Base-by-base conservation (phyloP, 2,797 vertebrate genomes). In the Miichthys miiuy region DNA sequence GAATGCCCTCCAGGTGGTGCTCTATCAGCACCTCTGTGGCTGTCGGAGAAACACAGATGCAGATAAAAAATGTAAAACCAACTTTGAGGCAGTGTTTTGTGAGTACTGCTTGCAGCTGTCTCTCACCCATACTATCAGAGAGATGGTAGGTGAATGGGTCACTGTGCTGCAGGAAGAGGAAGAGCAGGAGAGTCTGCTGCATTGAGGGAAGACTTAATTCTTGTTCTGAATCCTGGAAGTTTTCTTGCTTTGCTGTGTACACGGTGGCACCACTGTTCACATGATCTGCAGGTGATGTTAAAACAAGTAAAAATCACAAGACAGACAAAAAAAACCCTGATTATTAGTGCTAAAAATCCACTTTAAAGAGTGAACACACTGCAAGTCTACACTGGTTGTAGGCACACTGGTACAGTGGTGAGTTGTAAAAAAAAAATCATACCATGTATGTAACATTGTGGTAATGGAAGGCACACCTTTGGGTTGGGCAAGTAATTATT, bases 1-100 rank as follows among this genome's bases (percentile, higher is more conserved):
- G 82, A 85, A 94, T 85, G n/a, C 81, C 91, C 92, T 94, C 92
- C 65, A 95, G 90, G 75, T 94, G 92, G 77, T 46, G 89, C 88
- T 93, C 91, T 75, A 95, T 78, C 56, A 92, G 56, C 23, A 75
- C 72, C 34, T 95, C 94, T 23, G 84, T 64, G 34, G 68, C 95
- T 95, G 77, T 5, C 9, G 50, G 56, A 54, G 50, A 18, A 47
- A 18, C 38, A 62, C 7, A 75, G 25, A 50, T 17, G 41, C 0
- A 13, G 14, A 46, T 20, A 21, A 18, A 18, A 71, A 10, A 4
- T 5, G 0, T 75, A 8, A 25, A 4, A 51, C 0, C 14, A 20
- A 11, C 3, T 61, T 52, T 0, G 46, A 48, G 0, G 0, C 1
- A 17, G 34, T 23, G 20, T 57, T 80, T 58, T 62, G 30, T 34